Evolutionary conservation across 2,113 vertebrate genomes (phyloP), one percentile per base, ranked within the genome.

Genomic region (Dasypus novemcinctus): DNA sequence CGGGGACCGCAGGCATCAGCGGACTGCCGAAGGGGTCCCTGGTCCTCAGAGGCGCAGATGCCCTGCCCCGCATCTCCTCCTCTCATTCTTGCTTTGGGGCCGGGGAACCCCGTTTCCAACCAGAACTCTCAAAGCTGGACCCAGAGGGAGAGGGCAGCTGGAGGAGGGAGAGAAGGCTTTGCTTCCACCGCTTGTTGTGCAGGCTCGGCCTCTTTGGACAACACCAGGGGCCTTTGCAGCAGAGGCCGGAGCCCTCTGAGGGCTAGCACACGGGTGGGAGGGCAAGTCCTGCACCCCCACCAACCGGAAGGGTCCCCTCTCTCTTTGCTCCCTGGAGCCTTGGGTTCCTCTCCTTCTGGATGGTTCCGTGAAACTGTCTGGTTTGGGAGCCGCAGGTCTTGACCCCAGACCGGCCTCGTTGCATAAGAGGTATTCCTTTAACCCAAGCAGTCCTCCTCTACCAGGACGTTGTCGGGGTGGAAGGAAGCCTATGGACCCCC

Each of bases 21-120:
- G 74, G 81, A 52, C 20, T 59, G 38, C 52, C 68, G 29, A 20
- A 87, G 49, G 54, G 33, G 5, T 68, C 59, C 12, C 1, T 18
- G 38, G 49, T 21, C 69, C 84, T 57, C 31, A n/a, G 20, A 75
- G 43, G 68, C 63, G 94, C 90, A 89, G 90, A 88, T 80, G 36
- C 41, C 75, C 29, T 49, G 8, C 31, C 43, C 17, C 1, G 1
- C 29, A 36, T 7, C 9, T 14, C 20, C 27, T 49, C 49, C 36
- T 72, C 13, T 63, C 14, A 2, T 41, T 69, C 43, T 31, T 71
- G n/a, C 31, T 31, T 49, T 38, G 79, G 61, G 64, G 66, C 33
- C 85, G 84, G 46, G 9, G 86, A 93, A 81, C 57, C 76, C 57
- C 61, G 69, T 87, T 38, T 54, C 14, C 46, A 63, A 29, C 0